Conservation (phyloP, 1,140 invertebrate genomes). For the Pogonomyrmex barbatus region DNA sequence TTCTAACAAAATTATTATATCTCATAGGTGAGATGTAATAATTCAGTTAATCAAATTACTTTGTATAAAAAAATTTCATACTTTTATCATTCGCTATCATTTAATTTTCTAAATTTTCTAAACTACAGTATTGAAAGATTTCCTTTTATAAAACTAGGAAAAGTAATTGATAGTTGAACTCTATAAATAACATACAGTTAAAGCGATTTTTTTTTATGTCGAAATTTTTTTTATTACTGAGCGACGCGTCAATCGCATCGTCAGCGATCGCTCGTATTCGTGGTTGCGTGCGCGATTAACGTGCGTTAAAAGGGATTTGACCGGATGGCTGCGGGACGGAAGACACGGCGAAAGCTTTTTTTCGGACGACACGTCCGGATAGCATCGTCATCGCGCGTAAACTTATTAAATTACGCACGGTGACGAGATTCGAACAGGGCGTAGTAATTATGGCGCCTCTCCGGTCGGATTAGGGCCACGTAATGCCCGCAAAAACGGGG, state of each 20-base stretch:
- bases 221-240: background rate
- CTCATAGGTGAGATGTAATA: background rate
- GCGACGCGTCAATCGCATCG: background rate
- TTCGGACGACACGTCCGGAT: slow-evolving; percentile 20
- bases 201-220: background rate
- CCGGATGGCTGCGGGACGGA: slow-evolving; percentile 31
- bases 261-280: slow-evolving; percentile 28
- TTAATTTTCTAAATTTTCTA: background rate
- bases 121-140: background rate
- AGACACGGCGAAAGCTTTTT: slow-evolving; percentile 35
- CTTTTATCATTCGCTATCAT: background rate
- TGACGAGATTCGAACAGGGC: slow-evolving; percentile 67
- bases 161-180: background rate
- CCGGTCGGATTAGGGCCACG: slow-evolving; percentile 74
- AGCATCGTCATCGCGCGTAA: slow-evolving; percentile 58
- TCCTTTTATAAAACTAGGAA: background rate
- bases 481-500: slow-evolving; percentile 74
- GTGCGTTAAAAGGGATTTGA: slow-evolving; percentile 41
- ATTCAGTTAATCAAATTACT: background rate
- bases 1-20: background rate
- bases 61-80: background rate
- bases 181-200: background rate
- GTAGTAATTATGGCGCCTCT: slow-evolving; percentile 76
- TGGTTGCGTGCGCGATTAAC: slow-evolving; percentile 53
- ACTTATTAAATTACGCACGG: slow-evolving; percentile 71